Base-by-base conservation (phyloP, 2,113 vertebrate genomes). In the Caranx melampygus region DNA sequence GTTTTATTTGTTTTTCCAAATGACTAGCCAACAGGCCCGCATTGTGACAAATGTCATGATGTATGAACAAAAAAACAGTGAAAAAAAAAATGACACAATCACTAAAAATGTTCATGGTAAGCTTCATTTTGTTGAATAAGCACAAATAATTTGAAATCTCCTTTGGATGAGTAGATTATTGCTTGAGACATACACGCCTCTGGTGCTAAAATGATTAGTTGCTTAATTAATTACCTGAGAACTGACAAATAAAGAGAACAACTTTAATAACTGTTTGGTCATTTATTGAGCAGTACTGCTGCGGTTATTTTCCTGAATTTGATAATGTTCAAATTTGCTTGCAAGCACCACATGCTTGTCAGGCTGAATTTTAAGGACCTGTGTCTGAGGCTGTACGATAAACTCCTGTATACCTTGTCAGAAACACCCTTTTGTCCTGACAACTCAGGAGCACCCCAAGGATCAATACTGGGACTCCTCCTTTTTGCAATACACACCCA, bases 1-100 rank as follows among this genome's bases (percentile, higher is more conserved):
- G 73, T 80, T 67, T 67, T 26, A 78, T 76, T 74, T 44, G 1
- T 75, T 64, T 58, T 66, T 20, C 31, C 21, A 4, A 5, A 35
- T 59, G 18, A 55, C 60, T 26, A 47, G 21, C 34, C 62, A 52
- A 52, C 59, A 73, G 16, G 60, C n/a, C 47, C 40, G 45, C 67
- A 66, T 51, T 16, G 2, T 33, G 21, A 45, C 18, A 55, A 33
- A 49, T 34, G 59, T 63, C 26, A 65, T 75, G 68, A 76, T 31
- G 20, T 49, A 65, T 35, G 55, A 72, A 59, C 18, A 16, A 51
- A 20, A 20, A 66, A 35, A 68, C 7, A 16, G 49, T 33, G 15
- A 40, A 16, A 6, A 35, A 35, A 4, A 47, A 40, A 67, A 5
- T 11, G 8, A 14, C n/a, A 40, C 14, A 61, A 74, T 20, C 21